phyloP scores from a whole-genome alignment of 2,888 invertebrate species.

The Lycocerus yunnanus region DNA sequence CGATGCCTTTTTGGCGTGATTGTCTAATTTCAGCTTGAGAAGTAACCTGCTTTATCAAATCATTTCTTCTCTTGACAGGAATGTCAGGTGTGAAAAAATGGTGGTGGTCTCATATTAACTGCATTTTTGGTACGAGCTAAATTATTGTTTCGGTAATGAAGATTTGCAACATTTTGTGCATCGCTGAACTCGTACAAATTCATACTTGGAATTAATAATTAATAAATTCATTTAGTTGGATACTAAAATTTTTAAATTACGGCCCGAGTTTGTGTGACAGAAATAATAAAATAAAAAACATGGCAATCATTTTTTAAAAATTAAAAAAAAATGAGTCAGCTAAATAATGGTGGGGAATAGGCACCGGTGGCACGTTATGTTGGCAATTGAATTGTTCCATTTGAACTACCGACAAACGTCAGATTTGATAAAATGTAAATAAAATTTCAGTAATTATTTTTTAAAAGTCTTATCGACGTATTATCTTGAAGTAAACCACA shows the following conservation, averaged over 20 bases:
- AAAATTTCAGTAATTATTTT: background rate
- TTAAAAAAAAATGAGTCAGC: background rate
- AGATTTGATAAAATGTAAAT: background rate
- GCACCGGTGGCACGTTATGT: background rate
- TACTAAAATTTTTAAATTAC: conserved; percentile 1
- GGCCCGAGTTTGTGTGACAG: background rate
- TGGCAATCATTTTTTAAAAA: background rate
- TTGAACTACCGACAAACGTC: conserved; percentile 8
- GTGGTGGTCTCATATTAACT: conserved; percentile 12
- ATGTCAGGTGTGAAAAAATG: conserved; percentile 9
- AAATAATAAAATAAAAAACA: conserved; percentile 1
- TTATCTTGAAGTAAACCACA: background rate
- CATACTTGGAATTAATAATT: background rate
- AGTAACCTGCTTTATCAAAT: background rate
- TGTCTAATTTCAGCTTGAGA: conserved; percentile 7
- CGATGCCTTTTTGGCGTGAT: conserved; percentile 35
- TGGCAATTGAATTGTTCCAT: background rate
- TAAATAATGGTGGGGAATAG: background rate
- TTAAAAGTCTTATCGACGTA: background rate
- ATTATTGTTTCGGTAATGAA: background rate
- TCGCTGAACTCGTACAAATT: conserved; percentile 5
- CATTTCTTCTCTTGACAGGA: background rate
- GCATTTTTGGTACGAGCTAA: background rate
- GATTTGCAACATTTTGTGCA: conserved; percentile 4
- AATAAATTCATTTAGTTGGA: background rate